Base-by-base conservation (phyloP, 2,113 vertebrate species). In the Oncorhynchus nerka region DNA sequence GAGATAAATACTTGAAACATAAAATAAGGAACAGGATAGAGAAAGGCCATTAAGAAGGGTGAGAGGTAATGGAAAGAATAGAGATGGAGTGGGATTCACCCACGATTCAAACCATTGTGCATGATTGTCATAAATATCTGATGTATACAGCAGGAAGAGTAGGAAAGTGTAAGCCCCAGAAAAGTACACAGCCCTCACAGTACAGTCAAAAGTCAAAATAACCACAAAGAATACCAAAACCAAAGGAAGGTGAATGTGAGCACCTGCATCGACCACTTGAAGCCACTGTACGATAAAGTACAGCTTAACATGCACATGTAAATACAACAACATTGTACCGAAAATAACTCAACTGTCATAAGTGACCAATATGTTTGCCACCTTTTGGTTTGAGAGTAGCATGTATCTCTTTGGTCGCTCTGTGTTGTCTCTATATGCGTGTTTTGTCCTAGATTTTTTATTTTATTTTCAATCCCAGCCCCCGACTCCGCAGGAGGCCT, bases 51-150 rank as follows among this genome's bases (percentile, higher is more conserved):
- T 24, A 55, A 55, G 49, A 51, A 12, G 1, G 15, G 51, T 55
- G 51, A 19, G 16, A 55, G 15, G 51, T 55, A 55, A 55, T 16
- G 1, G 51, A 55, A 55, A 55, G 15, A 55, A 16, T 0, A 51
- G 11, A 34, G 34, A 39, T 39, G 8, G 8, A 39, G 34, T 39
- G 34, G 34, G 7, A 75, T 76, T 28, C 20, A 74, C 76, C 62
- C 80, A 81, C 70, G 66, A 77, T 34, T 26, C 62, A 26, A 13
- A 26, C 77, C 75, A 79, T 64, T 74, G 78, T 86, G 78, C 77
- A 75, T 71, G 89, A 92, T 91, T 91, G 89, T 90, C 87, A 84
- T 62, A 57, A 83, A 74, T 55, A 67, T 68, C 32, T 5, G 4
- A 20, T 74, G 4, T 51, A 32, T 70, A 80, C 70, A 55, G 75